Percentiles rank a stretch among this genome's conserved stretches.
phyloP scores from a whole-genome alignment of 2,888 invertebrate genomes.

The Acleris literana region DNA sequence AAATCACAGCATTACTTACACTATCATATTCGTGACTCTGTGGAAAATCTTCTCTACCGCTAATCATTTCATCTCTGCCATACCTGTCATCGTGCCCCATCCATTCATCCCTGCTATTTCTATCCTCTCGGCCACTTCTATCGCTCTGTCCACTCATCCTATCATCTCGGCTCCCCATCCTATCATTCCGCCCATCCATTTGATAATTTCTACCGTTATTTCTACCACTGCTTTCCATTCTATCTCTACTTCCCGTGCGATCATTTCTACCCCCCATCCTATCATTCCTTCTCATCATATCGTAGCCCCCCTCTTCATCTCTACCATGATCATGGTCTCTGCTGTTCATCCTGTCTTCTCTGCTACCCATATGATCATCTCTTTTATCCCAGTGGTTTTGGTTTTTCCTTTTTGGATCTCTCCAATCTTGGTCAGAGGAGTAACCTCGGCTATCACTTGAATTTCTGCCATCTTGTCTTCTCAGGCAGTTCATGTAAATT shows the following conservation, averaged over 20 bases:
- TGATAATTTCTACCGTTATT: constrained; percentile 28
- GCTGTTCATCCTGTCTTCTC: constrained; percentile 39
- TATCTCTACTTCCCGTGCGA: constrained; percentile 37
- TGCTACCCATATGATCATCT: constrained; percentile 42
- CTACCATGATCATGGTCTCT: constrained; percentile 39
- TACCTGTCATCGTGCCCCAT: constrained; percentile 42
- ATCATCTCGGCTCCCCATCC: constrained; percentile 43
- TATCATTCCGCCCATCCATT: constrained; percentile 27
- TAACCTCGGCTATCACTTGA: constrained; percentile 50
- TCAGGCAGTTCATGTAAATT: constrained; percentile 83
- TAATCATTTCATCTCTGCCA: constrained; percentile 48
- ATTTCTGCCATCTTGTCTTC: constrained; percentile 65
- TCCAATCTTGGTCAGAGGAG: constrained; percentile 58
- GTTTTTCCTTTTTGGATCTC: constrained; percentile 51
- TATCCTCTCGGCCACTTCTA: constrained; percentile 35
- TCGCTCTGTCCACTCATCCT: constrained; percentile 46
- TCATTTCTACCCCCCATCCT: constrained; percentile 46
- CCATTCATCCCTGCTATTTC: constrained; percentile 39
- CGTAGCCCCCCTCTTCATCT: constrained; percentile 25
- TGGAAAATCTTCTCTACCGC: constrained; percentile 54
- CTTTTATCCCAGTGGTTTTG: constrained; percentile 54
- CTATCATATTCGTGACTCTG: constrained; percentile 57
- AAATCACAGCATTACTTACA: constrained; percentile 52
- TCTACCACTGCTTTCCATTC: constrained; percentile 29
- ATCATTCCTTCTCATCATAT: constrained; percentile 31